These are phyloP conservation scores for Epinephelus lanceolatus DNA, from an alignment of 2,113 vertebrate species.

Conservation along the genomic window DNA sequence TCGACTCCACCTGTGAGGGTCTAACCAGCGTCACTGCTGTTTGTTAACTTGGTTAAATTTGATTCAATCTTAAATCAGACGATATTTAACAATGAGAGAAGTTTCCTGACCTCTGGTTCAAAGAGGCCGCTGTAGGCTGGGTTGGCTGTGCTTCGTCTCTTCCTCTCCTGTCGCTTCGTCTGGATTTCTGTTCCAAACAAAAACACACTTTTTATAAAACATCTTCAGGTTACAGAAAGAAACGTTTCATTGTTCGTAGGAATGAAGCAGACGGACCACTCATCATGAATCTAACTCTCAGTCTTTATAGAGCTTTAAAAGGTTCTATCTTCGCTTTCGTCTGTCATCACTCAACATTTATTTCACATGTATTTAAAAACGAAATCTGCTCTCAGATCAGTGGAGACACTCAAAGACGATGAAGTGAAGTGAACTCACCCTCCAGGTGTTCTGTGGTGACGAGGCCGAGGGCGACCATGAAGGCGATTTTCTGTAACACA, in stretches of 20 bases:
- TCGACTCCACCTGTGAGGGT: too few species aligned
- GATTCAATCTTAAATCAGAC: too few species aligned
- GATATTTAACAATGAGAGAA: too few species aligned
- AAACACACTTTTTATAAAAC: not conserved
- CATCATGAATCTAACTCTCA: too few species aligned
- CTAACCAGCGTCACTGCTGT: too few species aligned
- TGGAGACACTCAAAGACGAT: too few species aligned
- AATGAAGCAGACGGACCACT: too few species aligned
- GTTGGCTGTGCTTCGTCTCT: constrained; percentile 96
- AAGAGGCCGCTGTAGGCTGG: constrained; percentile 95
- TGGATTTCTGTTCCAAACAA: constrained; percentile 88
- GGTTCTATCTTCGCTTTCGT: too few species aligned
- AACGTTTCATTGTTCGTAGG: not conserved
- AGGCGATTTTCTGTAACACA: constrained; percentile 93
- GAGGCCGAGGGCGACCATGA: constrained; percentile 97
- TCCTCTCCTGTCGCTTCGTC: constrained; percentile 95
- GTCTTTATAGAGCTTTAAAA: too few species aligned
- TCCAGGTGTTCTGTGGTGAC: constrained; percentile 97
- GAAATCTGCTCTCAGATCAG: not conserved
- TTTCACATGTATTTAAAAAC: not conserved
- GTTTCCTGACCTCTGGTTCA: constrained; percentile 90
- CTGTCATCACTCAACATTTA: too few species aligned
- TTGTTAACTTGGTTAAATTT: too few species aligned
- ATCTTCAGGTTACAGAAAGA: not conserved
- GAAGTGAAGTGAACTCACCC: constrained; percentile 85